Conservation (phyloP, 2,797 vertebrate species). For the Falco berigora region DNA sequence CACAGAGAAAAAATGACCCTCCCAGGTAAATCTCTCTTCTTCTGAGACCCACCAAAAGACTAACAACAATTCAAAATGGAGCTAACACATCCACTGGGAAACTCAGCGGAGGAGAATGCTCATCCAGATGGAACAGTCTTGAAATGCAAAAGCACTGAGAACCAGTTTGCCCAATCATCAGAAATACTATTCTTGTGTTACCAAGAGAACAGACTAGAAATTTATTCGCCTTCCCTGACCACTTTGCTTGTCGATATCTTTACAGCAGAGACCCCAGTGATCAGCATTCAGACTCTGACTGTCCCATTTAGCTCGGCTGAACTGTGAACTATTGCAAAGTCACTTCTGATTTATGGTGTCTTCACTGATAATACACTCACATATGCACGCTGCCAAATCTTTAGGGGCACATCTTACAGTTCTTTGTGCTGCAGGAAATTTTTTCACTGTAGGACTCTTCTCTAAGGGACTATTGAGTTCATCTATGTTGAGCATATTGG, state of each 20-base stretch:
- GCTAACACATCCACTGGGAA: not conserved
- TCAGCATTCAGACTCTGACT: not conserved
- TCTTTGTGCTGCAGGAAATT: not conserved
- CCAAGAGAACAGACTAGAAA: not conserved
- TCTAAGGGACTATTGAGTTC: not conserved
- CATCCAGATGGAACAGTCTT: not conserved
- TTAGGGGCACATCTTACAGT: not conserved
- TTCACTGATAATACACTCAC: not conserved
- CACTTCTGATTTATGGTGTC: not conserved
- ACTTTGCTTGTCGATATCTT: not conserved
- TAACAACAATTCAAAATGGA: not conserved
- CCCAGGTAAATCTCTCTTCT: not conserved
- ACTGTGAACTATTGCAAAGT: not conserved
- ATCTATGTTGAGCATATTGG: not conserved
- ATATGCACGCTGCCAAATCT: rapidly evolving
- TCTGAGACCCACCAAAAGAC: not conserved
- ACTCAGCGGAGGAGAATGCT: not conserved
- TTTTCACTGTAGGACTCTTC: not conserved
- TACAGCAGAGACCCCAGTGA: not conserved
- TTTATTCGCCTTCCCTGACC: not conserved
- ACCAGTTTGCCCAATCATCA: not conserved
- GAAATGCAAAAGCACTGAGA: not conserved
- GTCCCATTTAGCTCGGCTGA: not conserved
- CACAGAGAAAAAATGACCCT: not conserved
- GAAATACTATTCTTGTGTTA: not conserved